Evolutionary conservation across 2,113 vertebrate species (phyloP).

Genomic region (Plotosus lineatus): DNA sequence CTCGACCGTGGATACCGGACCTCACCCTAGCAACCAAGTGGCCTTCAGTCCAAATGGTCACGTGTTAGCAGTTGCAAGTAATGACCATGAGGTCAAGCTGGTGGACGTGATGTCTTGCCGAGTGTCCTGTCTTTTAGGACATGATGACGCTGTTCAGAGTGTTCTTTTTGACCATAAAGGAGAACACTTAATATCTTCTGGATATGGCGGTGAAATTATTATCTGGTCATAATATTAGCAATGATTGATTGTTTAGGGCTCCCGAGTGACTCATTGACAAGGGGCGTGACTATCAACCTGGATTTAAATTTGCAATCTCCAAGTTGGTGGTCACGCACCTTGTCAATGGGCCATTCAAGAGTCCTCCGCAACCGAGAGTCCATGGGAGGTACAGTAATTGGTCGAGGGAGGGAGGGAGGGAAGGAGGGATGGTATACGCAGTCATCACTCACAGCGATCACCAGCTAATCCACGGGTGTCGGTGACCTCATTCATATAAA

Average conservation of each 20-base stretch:
- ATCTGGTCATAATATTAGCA: conserved; percentile 61
- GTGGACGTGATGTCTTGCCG: conserved; percentile 67
- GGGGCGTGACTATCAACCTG: too few relatives aligned
- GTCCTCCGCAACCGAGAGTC: too few relatives aligned
- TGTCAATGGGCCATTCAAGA: too few relatives aligned
- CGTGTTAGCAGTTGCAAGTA: conserved; percentile 73
- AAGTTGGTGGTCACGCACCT: too few relatives aligned
- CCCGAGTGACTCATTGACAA: too few relatives aligned
- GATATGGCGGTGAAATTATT: conserved; percentile 63
- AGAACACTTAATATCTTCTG: conserved; percentile 64
- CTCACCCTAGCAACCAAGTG: conserved; percentile 76
- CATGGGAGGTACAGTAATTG: too few relatives aligned
- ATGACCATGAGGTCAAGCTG: conserved; percentile 71
- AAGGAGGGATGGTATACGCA: too few relatives aligned
- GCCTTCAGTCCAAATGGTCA: conserved; percentile 74
- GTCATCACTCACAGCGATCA: too few relatives aligned
- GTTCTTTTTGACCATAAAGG: conserved; percentile 64
- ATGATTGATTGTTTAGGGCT: background rate
- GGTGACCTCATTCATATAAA: too few relatives aligned
- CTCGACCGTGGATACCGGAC: conserved; percentile 72
- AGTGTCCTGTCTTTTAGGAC: conserved; percentile 65
- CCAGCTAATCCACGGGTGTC: too few relatives aligned
- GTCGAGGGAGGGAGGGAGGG: too few relatives aligned
- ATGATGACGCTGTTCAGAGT: conserved; percentile 62
- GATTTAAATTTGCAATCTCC: too few relatives aligned